Evolutionary conservation across 1,140 invertebrate species (phyloP), one percentile per base, ranked within the genome.

Genomic region (Drosophila parvula): DNA sequence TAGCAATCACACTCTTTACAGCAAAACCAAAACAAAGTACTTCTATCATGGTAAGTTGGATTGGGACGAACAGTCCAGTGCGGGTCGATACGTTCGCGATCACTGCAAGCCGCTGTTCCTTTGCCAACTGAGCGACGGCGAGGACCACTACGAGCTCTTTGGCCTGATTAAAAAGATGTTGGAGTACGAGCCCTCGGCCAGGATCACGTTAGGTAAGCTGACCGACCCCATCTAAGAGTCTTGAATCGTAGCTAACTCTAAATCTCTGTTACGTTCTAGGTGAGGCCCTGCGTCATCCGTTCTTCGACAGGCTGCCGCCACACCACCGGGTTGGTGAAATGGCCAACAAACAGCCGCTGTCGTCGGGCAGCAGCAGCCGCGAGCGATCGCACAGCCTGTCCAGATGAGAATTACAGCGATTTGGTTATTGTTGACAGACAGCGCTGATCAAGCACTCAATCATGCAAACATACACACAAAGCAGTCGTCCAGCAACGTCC

Each of bases 101-200:
- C 99, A 99, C 92, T 99, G 98, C 94, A 99, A 99, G 94, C 98
- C 97, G 47, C 93, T 99, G 43, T 94, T 99, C 97, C 95, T 98
- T 92, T 99, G 99, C 93, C 95, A 98, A 93, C 94, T 96, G 82
- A 94, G 93, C 65, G 97, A 98, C 60, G 97, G 98, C 82, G 95
- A 97, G 65, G 98, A 99, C 78, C 97, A 99, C 92, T 94, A 95
- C 63, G 95, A 98, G 83, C 93, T 99, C 74, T 99, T 99, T 93
- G 97, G 99, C 91, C 93, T 99, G 70, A 96, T 99, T 74, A 94
- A 96, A 76, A 95, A 95, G 92, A 99, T 99, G 98, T 93, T 99
- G 85, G 98, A 99, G 68, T 99, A 99, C 93, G 98, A 99, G 88
- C 98, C 98, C 27, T 94, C 94, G 12, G 95, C 97, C 84, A 94